Evolutionary conservation across 2,888 invertebrate species (phyloP).

Genomic region (Meteorus cinctellus): DNA sequence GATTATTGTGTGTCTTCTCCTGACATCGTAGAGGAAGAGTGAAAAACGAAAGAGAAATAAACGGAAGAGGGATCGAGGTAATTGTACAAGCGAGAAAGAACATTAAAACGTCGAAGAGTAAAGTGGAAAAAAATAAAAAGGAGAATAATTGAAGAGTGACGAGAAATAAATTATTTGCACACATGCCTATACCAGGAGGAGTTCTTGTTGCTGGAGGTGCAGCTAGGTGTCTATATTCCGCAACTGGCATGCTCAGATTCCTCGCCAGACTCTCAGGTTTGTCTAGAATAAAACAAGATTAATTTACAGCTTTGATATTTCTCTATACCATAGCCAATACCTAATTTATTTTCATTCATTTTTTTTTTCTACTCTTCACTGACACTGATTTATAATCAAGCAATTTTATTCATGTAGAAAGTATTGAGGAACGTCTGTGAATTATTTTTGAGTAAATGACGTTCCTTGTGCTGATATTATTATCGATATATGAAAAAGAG

Average conservation of each 20-base stretch:
- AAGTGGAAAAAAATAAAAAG: neutral
- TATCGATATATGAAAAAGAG: neutral
- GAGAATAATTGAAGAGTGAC: slow-evolving; percentile 8
- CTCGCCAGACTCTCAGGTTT: slow-evolving; percentile 79
- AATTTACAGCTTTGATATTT: neutral
- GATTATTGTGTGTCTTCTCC: too few species aligned
- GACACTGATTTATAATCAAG: neutral
- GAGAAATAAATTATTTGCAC: slow-evolving; percentile 41
- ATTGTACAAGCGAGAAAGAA: neutral
- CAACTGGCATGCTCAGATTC: slow-evolving; percentile 73
- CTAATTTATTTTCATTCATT: neutral
- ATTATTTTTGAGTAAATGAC: slow-evolving; percentile 28
- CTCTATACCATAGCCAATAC: neutral
- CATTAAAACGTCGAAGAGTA: neutral
- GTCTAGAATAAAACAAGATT: slow-evolving; percentile 55
- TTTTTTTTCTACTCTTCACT: neutral
- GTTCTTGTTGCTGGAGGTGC: slow-evolving; percentile 65
- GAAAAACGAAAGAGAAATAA: too few species aligned
- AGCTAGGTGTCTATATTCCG: slow-evolving; percentile 63
- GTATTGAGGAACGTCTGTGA: slow-evolving; percentile 19
- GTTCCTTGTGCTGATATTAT: neutral
- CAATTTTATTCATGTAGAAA: neutral
- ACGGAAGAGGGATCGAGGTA: too few species aligned
- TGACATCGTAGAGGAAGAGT: too few species aligned
- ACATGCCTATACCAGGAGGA: slow-evolving; percentile 67